These are phyloP conservation scores for Paratrypauchen microcephalus DNA, from an alignment of 2,797 vertebrate genomes.

Conservation along the genomic window DNA sequence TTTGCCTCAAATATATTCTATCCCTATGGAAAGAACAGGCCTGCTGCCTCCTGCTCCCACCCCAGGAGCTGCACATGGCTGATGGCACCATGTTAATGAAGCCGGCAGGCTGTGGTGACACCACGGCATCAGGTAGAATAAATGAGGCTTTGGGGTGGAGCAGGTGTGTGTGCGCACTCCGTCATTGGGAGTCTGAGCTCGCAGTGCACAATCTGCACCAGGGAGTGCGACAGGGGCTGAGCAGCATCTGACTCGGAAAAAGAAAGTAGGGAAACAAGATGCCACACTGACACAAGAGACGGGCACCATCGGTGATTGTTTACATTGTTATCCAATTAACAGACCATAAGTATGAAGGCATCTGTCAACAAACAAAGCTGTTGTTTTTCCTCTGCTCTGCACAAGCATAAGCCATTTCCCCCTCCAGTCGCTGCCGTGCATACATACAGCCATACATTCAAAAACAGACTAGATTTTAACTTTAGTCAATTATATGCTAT, in stretches of 20 bases:
- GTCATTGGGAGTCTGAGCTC: slow-evolving; percentile 42
- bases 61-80: slow-evolving; percentile 60
- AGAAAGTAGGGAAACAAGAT: slow-evolving; percentile 81
- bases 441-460: slow-evolving; percentile 41
- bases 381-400: slow-evolving; percentile 93
- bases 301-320: slow-evolving; percentile 95
- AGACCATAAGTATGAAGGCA: slow-evolving; percentile 93
- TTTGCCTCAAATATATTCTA: slow-evolving; percentile 54
- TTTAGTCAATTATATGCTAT: slow-evolving; percentile 50
- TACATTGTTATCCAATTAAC: slow-evolving; percentile 99
- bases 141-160: slow-evolving; percentile 77
- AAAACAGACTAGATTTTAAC: slow-evolving; percentile 59
- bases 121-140: slow-evolving; percentile 79
- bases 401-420: slow-evolving; percentile 73
- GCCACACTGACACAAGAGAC: slow-evolving; percentile 87
- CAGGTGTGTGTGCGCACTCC: slow-evolving; percentile 59
- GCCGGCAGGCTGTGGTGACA: slow-evolving; percentile 77
- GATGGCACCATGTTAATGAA: slow-evolving; percentile 80
- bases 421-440: slow-evolving; percentile 56
- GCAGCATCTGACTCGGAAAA: slow-evolving; percentile 75
- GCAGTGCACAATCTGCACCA: slow-evolving; percentile 40
- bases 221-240: slow-evolving; percentile 50
- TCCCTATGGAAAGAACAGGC: slow-evolving; percentile 41
- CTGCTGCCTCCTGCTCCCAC: slow-evolving; percentile 67
- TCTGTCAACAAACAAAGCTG: slow-evolving; percentile 99